Evolutionary conservation across 2,113 vertebrate genomes (phyloP), one percentile per base, ranked within the genome.

Genomic region (Theristicus caerulescens): DNA sequence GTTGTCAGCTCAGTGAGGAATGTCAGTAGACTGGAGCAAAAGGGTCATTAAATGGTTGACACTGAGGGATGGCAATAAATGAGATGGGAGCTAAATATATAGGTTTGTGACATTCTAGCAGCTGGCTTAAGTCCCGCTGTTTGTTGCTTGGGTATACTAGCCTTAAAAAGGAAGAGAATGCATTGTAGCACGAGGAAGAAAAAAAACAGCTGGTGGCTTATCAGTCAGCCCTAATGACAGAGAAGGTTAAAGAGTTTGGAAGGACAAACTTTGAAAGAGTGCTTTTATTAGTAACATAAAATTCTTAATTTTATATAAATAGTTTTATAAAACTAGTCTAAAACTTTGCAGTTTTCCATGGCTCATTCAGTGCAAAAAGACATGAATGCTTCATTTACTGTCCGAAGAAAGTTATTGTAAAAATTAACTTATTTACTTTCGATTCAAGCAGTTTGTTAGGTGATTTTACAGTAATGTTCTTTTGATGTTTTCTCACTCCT

Each of bases 81-180:
- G 97, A 97, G 96, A 93, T 96, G 94, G 95, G 95, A 96, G 95
- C 97, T 98, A 98, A 97, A 98, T 98, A 97, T 98, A 98, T 96
- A 92, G 94, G 88, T 95, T 96, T 95, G 95, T 97, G 96, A 96
- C 93, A 96, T 97, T 96, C 93, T 95, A 94, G 95, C 96, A 97
- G 96, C 97, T 98, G 97, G 97, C 82, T 96, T 64, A 91, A 93
- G 86, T 88, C 85, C 88, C 97, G 94, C 94, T 97, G 96, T 97
- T 98, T 95, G 97, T 97, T 94, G 91, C 94, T 94, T 94, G 95
- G 51, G 49, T 96, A 44, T 86, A 57, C 76, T 96, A 96, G 95
- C 83, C 98, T 98, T 98, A 98, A 98, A 98, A 98, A 98, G 98
- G 98, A 98, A 98, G 97, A 98, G 97, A 98, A 98, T 98, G 98